Evolutionary conservation across 2,888 invertebrate genomes (phyloP).

Genomic region (Harpalus rufipes): DNA sequence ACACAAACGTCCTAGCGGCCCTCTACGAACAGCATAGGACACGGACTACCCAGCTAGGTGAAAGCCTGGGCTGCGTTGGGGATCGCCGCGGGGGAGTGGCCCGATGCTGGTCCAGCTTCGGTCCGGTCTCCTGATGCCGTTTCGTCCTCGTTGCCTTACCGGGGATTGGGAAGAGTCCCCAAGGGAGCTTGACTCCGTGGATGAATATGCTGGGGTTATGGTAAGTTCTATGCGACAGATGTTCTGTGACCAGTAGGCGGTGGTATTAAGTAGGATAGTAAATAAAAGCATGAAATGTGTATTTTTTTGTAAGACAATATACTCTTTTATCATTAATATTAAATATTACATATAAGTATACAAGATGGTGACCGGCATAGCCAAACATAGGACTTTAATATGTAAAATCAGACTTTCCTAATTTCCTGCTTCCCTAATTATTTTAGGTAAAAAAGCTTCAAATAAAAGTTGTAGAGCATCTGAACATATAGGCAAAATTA

Average conservation of each 20-base stretch:
- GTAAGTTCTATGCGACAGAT: not conserved
- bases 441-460: no score
- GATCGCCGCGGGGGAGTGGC: not conserved
- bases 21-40: conserved; percentile 37
- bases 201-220: conserved; percentile 24
- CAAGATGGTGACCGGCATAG: no score
- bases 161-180: conserved; percentile 19
- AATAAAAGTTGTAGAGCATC: no score
- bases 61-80: conserved; percentile 22
- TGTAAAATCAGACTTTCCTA: no score
- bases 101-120: not conserved
- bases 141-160: not conserved
- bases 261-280: not conserved
- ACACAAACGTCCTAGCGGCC: not conserved
- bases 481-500: no score
- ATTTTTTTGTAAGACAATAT: no score
- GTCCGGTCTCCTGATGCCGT: not conserved
- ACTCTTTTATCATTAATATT: no score
- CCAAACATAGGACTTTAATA: no score
- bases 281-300: no score
- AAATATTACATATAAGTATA: no score
- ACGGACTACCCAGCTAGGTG: conserved; percentile 27
- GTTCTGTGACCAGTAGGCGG: not conserved
- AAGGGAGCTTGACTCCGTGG: not conserved
- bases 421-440: no score